Evolutionary conservation across 2,113 vertebrate genomes (phyloP).

Genomic region (Galemys pyrenaicus): DNA sequence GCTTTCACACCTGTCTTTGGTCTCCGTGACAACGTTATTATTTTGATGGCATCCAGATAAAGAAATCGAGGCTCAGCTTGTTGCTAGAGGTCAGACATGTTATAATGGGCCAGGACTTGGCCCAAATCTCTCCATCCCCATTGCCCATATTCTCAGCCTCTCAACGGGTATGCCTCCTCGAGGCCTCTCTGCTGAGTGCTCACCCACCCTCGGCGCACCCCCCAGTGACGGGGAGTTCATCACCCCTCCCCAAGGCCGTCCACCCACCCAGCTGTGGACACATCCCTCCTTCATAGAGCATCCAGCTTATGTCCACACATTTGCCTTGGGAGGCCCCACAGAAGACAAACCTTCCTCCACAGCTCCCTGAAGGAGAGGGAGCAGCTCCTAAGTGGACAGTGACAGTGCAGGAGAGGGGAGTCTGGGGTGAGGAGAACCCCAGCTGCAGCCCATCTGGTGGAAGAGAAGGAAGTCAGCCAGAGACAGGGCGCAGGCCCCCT

Average conservation of each 20-base stretch:
- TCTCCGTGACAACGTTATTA: constrained; percentile 19
- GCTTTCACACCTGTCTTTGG: background rate
- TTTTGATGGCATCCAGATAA: background rate
- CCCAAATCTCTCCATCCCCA: background rate
- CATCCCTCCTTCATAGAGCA: background rate
- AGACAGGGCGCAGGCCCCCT: background rate
- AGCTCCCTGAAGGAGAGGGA: background rate
- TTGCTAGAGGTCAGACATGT: background rate
- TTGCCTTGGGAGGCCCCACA: background rate
- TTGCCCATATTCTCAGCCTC: background rate
- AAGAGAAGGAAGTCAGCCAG: background rate
- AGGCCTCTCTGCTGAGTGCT: background rate
- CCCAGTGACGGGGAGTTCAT: background rate
- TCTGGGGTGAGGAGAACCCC: background rate
- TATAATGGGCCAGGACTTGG: background rate
- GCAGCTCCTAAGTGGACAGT: background rate
- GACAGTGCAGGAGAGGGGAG: background rate
- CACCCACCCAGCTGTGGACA: background rate
- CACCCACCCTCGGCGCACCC: background rate
- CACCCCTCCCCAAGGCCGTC: background rate
- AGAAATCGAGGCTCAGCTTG: background rate
- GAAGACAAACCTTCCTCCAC: background rate
- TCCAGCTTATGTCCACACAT: background rate
- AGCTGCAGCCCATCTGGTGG: background rate
- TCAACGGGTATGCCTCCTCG: background rate